These are phyloP conservation scores for Bellardia bayeri DNA, from an alignment of 2,888 invertebrate species.

Conservation along the genomic window DNA sequence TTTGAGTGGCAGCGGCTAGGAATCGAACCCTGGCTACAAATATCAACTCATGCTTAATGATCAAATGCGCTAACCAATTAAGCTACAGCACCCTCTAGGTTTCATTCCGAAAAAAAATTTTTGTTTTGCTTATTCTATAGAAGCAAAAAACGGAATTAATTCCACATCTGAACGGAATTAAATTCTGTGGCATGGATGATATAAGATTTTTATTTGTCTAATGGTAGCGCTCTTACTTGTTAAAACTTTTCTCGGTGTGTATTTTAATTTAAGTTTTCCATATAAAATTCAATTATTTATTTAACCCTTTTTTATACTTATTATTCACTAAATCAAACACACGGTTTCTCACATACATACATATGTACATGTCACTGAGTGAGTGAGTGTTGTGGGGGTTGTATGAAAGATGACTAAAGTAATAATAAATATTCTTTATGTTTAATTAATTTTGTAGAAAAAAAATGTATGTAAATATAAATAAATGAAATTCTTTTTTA, in stretches of 20 bases:
- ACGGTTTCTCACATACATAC: neutral
- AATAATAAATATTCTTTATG: constrained; percentile 66
- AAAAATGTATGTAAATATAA: constrained; percentile 5
- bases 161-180: no score
- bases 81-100: no score
- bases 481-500: constrained; percentile 39
- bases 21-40: no score
- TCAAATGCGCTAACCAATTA: no score
- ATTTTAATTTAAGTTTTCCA: constrained; percentile 11
- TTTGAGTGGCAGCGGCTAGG: no score
- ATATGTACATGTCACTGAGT: neutral
- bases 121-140: no score
- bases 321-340: constrained; percentile 24
- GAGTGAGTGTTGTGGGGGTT: constrained; percentile 5
- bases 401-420: constrained; percentile 51
- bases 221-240: no score
- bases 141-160: no score
- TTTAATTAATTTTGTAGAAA: constrained; percentile 70
- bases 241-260: constrained; percentile 3
- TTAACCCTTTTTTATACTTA: constrained; percentile 45
- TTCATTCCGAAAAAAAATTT: no score
- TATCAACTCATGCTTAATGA: no score
- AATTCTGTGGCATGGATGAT: no score
- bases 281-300: constrained; percentile 43
- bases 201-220: no score